Evolutionary conservation across 2,113 vertebrate genomes (phyloP).

Genomic region (Cheirogaleus medius): DNA sequence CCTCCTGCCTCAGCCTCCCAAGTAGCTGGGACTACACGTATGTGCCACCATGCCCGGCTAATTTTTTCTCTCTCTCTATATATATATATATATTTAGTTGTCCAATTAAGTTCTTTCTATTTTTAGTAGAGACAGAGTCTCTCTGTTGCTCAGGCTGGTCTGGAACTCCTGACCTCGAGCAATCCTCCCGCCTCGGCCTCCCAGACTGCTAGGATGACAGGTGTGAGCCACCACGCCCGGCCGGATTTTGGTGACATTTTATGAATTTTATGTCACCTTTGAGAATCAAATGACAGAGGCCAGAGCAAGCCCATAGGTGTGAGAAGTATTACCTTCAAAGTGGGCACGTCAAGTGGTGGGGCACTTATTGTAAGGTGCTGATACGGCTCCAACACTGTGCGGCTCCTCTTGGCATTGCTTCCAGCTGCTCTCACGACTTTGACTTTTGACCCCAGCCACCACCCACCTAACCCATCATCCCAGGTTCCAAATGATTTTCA

Average conservation of each 20-base stretch:
- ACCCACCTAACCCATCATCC: background rate
- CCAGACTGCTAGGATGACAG: too few relatives aligned
- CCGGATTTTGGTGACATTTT: background rate
- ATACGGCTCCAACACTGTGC: rapidly evolving
- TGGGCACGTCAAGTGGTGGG: background rate
- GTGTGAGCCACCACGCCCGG: too few relatives aligned
- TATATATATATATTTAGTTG: too few relatives aligned
- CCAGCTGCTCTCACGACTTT: background rate
- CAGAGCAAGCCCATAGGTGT: background rate
- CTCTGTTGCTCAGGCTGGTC: too few relatives aligned
- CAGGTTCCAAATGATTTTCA: background rate
- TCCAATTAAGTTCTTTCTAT: too few relatives aligned
- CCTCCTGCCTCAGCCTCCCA: too few relatives aligned
- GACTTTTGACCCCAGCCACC: background rate
- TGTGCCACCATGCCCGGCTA: too few relatives aligned
- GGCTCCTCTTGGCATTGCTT: background rate
- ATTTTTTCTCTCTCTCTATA: too few relatives aligned
- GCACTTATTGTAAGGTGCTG: background rate
- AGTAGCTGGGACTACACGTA: too few relatives aligned
- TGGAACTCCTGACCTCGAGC: too few relatives aligned
- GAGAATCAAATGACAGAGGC: background rate
- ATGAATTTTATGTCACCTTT: background rate
- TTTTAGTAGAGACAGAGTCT: too few relatives aligned
- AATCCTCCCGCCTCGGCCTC: too few relatives aligned
- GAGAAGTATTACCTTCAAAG: background rate